Conservation (phyloP, 2,888 invertebrate species). For the Frankliniella intonsa region DNA sequence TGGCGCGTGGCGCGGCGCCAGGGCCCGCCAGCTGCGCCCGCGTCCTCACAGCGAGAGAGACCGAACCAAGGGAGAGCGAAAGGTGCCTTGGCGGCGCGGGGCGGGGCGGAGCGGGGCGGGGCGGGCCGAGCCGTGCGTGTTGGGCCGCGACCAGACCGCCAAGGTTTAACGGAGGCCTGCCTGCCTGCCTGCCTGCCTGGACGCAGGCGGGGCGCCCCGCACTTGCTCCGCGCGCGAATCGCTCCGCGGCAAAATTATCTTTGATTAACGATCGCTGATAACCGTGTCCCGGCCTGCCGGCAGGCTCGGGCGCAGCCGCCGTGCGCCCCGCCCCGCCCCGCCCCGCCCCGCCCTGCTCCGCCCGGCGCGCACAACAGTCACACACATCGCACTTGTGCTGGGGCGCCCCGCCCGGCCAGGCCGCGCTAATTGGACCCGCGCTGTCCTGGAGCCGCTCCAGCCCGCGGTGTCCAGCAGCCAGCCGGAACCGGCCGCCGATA, state of each 20-base stretch:
- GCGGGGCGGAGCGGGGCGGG: no score
- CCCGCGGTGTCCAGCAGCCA: neutral
- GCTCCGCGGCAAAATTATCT: neutral
- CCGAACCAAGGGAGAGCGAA: no score
- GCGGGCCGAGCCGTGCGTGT: neutral
- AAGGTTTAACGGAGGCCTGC: neutral
- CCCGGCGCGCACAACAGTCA: neutral
- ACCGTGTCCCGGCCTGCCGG: neutral
- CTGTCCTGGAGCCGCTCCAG: neutral
- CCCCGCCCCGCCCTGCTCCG: neutral
- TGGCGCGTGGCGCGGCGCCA: neutral
- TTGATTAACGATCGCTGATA: conserved; percentile 14
- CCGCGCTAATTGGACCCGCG: conserved; percentile 5
- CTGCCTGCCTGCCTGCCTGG: neutral
- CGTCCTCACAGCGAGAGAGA: neutral
- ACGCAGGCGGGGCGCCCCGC: neutral
- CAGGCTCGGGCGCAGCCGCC: neutral
- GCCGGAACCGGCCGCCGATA: neutral
- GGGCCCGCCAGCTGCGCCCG: neutral
- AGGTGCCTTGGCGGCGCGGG: no score
- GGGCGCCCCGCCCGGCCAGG: neutral
- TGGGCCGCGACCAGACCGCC: neutral
- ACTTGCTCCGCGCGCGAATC: neutral
- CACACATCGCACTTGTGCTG: neutral
- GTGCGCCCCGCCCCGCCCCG: neutral